Evolutionary conservation across 2,888 invertebrate genomes (phyloP).

Genomic region (Micoletzkya japonica): DNA sequence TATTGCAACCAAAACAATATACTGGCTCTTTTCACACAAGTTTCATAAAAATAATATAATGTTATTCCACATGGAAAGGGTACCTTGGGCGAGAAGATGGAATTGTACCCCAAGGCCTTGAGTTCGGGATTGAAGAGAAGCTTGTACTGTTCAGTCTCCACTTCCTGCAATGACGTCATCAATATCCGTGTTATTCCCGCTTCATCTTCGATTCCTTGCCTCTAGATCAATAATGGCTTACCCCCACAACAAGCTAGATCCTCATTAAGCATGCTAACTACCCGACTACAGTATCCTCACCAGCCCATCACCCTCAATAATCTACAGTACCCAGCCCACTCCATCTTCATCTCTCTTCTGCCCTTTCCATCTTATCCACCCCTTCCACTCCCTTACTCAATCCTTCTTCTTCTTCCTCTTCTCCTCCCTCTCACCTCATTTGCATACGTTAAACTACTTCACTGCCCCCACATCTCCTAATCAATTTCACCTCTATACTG

Average conservation of each 20-base stretch:
- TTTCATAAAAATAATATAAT: too few species aligned
- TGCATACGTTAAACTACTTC: neutral
- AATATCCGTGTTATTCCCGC: neutral
- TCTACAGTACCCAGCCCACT: too few species aligned
- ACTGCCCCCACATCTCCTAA: neutral
- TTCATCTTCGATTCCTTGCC: neutral
- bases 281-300: neutral
- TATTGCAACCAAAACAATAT: neutral
- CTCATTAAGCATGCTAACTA: neutral
- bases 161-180: constrained; percentile 76
- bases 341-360: neutral
- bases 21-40: neutral
- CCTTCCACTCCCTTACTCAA: neutral
- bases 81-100: constrained; percentile 87
- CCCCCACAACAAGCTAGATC: constrained; percentile 8
- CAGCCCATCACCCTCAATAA: too few species aligned
- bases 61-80: too few species aligned
- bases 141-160: constrained; percentile 98
- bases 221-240: neutral
- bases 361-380: neutral
- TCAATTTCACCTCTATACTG: too few species aligned
- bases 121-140: constrained; percentile 93
- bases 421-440: neutral
- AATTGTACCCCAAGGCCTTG: constrained; percentile 80
- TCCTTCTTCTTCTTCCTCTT: neutral